Evolutionary conservation across 1,140 invertebrate species (phyloP).

Genomic region (Subanguina moxae): DNA sequence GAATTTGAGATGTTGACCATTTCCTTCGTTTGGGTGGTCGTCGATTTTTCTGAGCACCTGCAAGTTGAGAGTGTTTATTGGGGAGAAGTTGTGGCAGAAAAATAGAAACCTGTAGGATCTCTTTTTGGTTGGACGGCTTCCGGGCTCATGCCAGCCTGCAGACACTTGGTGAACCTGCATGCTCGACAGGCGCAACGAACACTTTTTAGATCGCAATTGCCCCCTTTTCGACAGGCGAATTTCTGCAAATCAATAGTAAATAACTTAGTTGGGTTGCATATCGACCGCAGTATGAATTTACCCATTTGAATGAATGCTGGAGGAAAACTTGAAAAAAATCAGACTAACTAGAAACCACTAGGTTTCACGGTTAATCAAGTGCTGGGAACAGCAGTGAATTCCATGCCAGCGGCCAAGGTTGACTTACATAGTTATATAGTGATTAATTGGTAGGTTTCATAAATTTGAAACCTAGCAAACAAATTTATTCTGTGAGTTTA

Average conservation of each 20-base stretch:
- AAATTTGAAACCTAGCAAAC: too few relatives aligned
- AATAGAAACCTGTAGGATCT: constrained; percentile 23
- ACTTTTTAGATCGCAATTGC: constrained; percentile 29
- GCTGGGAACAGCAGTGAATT: too few relatives aligned
- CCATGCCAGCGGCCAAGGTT: too few relatives aligned
- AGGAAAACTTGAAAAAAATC: too few relatives aligned
- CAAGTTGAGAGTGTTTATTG: not conserved
- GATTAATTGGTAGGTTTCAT: too few relatives aligned
- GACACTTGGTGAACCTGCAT: constrained; percentile 24
- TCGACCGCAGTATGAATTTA: too few relatives aligned
- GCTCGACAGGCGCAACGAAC: constrained; percentile 32
- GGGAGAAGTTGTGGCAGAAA: not conserved
- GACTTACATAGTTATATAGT: too few relatives aligned
- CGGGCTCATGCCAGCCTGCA: constrained; percentile 27
- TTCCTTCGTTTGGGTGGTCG: constrained; percentile 21
- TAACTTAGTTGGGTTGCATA: too few relatives aligned
- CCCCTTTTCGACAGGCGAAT: constrained; percentile 32
- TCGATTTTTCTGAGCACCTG: constrained; percentile 25
- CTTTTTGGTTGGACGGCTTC: constrained; percentile 31
- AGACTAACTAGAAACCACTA: too few relatives aligned
- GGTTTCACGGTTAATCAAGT: too few relatives aligned
- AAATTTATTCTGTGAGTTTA: too few relatives aligned
- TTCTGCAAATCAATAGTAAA: constrained; percentile 22
- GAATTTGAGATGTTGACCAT: not conserved
- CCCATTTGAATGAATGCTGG: too few relatives aligned